Evolutionary conservation across 2,888 invertebrate genomes (phyloP).

Genomic region (Chloromyia formosa): DNA sequence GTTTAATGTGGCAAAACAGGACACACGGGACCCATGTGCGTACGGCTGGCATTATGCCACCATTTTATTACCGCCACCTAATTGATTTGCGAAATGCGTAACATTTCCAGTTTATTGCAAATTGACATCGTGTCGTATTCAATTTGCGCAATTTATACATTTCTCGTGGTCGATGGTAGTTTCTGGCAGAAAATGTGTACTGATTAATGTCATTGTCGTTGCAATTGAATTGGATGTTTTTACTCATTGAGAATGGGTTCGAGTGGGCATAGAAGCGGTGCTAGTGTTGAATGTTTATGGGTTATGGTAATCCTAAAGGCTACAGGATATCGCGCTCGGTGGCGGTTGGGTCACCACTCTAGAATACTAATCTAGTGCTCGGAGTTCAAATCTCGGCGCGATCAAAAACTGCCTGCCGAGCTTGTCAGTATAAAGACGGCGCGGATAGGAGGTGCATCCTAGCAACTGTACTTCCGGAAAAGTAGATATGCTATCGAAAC

Average conservation of each 20-base stretch:
- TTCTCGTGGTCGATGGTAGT: too few species aligned
- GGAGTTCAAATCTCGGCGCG: too few species aligned
- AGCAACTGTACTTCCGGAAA: too few species aligned
- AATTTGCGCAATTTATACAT: background rate
- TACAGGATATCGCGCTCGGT: too few species aligned
- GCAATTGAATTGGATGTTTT: conserved; percentile 11
- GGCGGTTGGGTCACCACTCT: too few species aligned
- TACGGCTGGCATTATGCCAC: background rate
- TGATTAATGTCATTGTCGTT: background rate
- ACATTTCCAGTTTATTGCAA: conserved; percentile 33
- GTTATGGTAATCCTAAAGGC: too few species aligned
- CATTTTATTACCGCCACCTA: conserved; percentile 3
- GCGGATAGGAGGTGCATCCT: too few species aligned
- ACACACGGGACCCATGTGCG: background rate
- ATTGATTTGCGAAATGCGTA: conserved; percentile 38
- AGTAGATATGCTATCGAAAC: too few species aligned
- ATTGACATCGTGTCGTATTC: conserved; percentile 38
- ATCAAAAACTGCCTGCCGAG: too few species aligned
- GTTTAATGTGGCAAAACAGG: background rate
- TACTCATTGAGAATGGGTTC: background rate
- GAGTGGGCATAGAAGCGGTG: background rate
- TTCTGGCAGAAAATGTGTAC: background rate
- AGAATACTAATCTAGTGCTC: too few species aligned
- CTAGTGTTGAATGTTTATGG: too few species aligned
- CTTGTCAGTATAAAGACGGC: too few species aligned